Conservation (phyloP, 2,888 invertebrate genomes). For the Platycheirus albimanus region DNA sequence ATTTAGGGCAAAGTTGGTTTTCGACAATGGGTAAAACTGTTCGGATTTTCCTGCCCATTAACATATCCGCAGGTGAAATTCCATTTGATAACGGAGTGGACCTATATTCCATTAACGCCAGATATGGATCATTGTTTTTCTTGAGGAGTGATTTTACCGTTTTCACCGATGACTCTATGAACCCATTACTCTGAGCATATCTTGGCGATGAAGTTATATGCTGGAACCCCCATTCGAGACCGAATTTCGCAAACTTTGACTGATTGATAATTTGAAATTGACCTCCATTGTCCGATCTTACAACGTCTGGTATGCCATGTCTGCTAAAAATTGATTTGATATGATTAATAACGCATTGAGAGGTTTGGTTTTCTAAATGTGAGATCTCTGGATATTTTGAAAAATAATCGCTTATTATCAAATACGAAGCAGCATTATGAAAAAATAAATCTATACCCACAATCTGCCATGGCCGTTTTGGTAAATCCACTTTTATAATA, state of each 20-base stretch:
- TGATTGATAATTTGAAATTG: not conserved
- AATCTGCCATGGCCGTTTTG: slow-evolving; percentile 16
- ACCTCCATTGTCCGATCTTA: not conserved
- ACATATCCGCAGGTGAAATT: slow-evolving; percentile 24
- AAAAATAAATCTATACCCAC: slow-evolving; percentile 2
- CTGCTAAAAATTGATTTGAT: not conserved
- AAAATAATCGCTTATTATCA: not conserved
- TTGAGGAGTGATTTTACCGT: slow-evolving; percentile 26
- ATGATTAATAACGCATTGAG: not conserved
- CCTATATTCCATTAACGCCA: slow-evolving; percentile 33
- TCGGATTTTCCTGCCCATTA: slow-evolving; percentile 35
- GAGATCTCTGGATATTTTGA: not conserved
- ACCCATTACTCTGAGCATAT: slow-evolving; percentile 8
- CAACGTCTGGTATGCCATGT: not conserved
- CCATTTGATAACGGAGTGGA: slow-evolving; percentile 35
- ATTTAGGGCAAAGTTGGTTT: slow-evolving; percentile 4
- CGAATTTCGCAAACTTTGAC: not conserved
- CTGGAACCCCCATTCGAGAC: not conserved
- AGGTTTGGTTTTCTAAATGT: not conserved
- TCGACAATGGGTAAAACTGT: slow-evolving; percentile 9
- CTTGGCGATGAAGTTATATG: slow-evolving; percentile 16
- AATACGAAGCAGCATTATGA: not conserved
- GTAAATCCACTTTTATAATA: slow-evolving; percentile 1
- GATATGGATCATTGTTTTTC: slow-evolving; percentile 37
- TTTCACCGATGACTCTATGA: slow-evolving; percentile 23